Evolutionary conservation across 2,888 invertebrate genomes (phyloP).

Genomic region (Baronia brevicornis): DNA sequence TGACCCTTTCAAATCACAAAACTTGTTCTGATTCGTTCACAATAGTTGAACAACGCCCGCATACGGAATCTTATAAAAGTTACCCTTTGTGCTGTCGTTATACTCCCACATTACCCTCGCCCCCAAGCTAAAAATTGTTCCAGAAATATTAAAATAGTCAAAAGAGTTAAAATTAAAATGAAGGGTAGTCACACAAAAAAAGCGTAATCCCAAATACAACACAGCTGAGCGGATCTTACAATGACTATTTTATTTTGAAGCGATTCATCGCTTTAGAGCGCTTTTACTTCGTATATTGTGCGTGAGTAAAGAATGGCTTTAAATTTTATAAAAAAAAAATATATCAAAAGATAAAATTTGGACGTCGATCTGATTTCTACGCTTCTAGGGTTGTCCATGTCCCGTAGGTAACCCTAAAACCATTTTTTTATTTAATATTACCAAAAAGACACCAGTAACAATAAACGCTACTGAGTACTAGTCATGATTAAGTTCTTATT

Average conservation of each 20-base stretch:
- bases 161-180: slow-evolving; percentile 74
- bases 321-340: background rate
- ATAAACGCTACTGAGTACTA: too few species aligned
- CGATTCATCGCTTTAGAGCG: slow-evolving; percentile 23
- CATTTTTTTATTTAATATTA: too few species aligned
- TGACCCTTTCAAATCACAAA: too few species aligned
- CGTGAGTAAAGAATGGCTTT: too few species aligned
- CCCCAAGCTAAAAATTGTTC: slow-evolving; percentile 60
- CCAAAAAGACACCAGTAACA: too few species aligned
- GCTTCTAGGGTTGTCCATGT: too few species aligned
- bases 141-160: slow-evolving; percentile 74
- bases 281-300: too few species aligned
- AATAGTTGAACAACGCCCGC: slow-evolving; percentile 47
- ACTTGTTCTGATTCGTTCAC: too few species aligned
- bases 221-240: slow-evolving; percentile 59
- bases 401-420: too few species aligned
- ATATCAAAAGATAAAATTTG: background rate
- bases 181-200: slow-evolving; percentile 54
- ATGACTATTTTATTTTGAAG: slow-evolving; percentile 25
- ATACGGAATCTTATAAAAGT: slow-evolving; percentile 55
- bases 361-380: too few species aligned
- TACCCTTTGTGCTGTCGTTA: slow-evolving; percentile 56
- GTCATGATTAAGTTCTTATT: too few species aligned
- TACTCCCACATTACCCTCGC: slow-evolving; percentile 51
- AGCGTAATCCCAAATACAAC: slow-evolving; percentile 65